Evolutionary conservation across 2,888 invertebrate genomes (phyloP).

Genomic region (Synergus itoensis): DNA sequence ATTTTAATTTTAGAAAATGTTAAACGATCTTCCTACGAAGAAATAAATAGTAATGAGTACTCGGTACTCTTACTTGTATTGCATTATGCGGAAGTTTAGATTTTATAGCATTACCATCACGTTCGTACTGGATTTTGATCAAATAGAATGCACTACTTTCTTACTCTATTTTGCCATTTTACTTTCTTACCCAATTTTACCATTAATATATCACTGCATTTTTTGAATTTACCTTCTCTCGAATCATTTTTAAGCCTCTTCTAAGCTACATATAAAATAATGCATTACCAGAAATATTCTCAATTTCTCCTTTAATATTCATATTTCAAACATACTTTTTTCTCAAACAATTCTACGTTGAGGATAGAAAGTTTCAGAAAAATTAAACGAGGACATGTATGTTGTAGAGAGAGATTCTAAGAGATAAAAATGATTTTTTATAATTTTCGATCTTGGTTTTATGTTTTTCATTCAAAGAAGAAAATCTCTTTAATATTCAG

Average conservation of each 20-base stretch:
- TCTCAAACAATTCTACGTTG: background rate
- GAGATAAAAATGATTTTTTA: background rate
- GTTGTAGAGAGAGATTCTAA: background rate
- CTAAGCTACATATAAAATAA: too few species aligned
- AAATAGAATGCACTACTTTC: constrained; percentile 11
- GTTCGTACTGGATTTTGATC: background rate
- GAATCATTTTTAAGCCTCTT: background rate
- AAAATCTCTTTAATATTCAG: constrained; percentile 44
- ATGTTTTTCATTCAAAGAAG: background rate
- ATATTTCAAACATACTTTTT: too few species aligned
- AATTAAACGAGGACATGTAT: background rate
- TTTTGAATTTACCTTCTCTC: background rate
- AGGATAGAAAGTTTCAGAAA: constrained; percentile 4
- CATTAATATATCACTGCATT: background rate
- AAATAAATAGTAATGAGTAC: background rate
- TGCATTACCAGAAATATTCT: too few species aligned
- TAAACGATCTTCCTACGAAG: background rate
- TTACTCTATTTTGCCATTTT: background rate
- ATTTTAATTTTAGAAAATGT: background rate
- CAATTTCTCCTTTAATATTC: too few species aligned
- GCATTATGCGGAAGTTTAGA: background rate
- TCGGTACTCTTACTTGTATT: background rate
- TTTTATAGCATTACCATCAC: constrained; percentile 5
- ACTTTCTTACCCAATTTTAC: background rate
- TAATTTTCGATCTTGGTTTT: background rate